These are phyloP conservation scores for Acanthurus tractus DNA, from an alignment of 2,797 vertebrate species.

Conservation along the genomic window DNA sequence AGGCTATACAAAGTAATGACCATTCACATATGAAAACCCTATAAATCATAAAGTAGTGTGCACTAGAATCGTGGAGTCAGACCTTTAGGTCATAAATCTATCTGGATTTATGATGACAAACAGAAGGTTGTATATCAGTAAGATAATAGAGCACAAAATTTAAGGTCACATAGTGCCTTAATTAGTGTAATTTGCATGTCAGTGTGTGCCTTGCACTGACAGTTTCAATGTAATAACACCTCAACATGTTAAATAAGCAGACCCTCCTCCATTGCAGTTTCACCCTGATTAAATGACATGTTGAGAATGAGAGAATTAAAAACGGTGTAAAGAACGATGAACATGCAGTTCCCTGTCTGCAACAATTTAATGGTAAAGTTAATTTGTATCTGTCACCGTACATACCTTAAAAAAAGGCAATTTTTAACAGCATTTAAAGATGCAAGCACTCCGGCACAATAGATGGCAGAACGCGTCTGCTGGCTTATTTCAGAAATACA, in stretches of 20 bases:
- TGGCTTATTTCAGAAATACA: background rate
- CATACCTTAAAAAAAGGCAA: background rate
- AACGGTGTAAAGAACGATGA: background rate
- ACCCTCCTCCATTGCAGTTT: background rate
- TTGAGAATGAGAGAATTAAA: conserved; percentile 6
- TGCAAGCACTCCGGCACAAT: conserved; percentile 2
- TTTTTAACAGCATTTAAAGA: too few relatives aligned
- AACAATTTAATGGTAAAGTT: background rate
- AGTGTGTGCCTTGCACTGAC: background rate
- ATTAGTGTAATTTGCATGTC: background rate
- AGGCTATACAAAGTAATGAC: background rate
- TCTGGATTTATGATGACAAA: background rate
- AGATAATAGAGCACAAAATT: too few relatives aligned
- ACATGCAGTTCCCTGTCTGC: background rate
- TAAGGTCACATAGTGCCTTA: background rate
- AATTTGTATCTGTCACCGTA: background rate
- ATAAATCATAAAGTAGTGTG: background rate
- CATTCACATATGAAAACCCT: background rate
- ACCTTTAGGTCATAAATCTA: background rate
- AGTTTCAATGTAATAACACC: background rate
- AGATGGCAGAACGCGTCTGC: conserved; percentile 35
- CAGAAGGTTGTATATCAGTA: background rate
- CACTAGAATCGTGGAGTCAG: background rate
- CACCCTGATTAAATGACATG: background rate
- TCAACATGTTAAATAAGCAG: background rate